Evolutionary conservation across 2,113 vertebrate genomes (phyloP).

Genomic region (Ictalurus punctatus): DNA sequence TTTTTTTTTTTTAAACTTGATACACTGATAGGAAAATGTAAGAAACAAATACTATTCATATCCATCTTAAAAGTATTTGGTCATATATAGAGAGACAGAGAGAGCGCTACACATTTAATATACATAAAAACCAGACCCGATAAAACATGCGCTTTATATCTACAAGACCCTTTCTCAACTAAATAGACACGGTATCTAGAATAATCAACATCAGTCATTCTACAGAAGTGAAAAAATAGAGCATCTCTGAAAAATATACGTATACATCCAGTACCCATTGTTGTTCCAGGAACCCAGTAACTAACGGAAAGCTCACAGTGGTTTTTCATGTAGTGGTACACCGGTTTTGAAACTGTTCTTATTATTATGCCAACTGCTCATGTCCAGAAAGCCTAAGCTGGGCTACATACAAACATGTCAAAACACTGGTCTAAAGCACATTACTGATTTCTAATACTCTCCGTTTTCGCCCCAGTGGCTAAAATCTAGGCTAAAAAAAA

Average conservation of each 20-base stretch:
- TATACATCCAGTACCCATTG: slow-evolving; percentile 48
- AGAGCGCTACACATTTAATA: slow-evolving; percentile 55
- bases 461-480: slow-evolving; percentile 5
- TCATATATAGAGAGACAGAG: slow-evolving; percentile 51
- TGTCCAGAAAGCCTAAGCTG: slow-evolving; percentile 32
- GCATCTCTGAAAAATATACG: slow-evolving; percentile 50
- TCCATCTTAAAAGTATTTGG: slow-evolving; percentile 63
- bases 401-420: not conserved
- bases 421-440: slow-evolving; percentile 11
- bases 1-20: slow-evolving; percentile 39
- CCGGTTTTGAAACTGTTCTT: slow-evolving; percentile 35
- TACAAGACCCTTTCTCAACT: slow-evolving; percentile 43
- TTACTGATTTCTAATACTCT: slow-evolving; percentile 23
- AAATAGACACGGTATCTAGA: slow-evolving; percentile 48
- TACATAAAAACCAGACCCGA: slow-evolving; percentile 43
- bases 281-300: slow-evolving; percentile 46
- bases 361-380: not conserved
- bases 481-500: slow-evolving; percentile 13
- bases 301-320: slow-evolving; percentile 51
- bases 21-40: slow-evolving; percentile 56
- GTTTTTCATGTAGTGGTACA: slow-evolving; percentile 48
- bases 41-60: slow-evolving; percentile 50
- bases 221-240: slow-evolving; percentile 56
- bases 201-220: slow-evolving; percentile 53
- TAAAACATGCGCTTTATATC: slow-evolving; percentile 55